Evolutionary conservation across 2,797 vertebrate genomes (phyloP), one percentile per base, ranked within the genome.

Genomic region (Etheostoma nigrum): DNA sequence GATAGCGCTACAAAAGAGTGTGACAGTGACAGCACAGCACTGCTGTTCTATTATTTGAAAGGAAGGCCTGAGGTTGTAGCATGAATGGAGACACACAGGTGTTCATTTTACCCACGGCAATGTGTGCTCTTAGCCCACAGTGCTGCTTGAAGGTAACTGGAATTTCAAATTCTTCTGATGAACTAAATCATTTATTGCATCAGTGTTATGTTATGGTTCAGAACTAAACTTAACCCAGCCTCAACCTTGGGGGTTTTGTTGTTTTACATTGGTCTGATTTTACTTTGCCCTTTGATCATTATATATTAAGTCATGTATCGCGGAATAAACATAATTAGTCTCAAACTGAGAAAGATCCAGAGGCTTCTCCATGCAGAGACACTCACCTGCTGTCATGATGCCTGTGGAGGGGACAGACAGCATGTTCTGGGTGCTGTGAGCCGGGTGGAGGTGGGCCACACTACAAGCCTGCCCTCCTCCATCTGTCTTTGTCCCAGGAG

Each of bases 371-470:
- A 10, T 10, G 25, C 64, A 79, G 61, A 70, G 18, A 48, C 36
- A 51, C 84, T 62, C 93, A 99, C 98, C 97, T 93, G 98, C 97
- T 48, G 97, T 97, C 98, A 99, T 99, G 86, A 99, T 97, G 85
- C 98, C 97, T 2, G 97, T 96, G 82, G 98, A 97, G 13, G 98
- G 96, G 57, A 99, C 96, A 0, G 98, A 97, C 80, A 99, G 95
- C 89, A 99, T 97, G 88, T 97, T 99, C 95, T 99, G 98, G 62
- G 96, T 96, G 79, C 97, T 97, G 85, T 97, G 97, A 0, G 97
- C 94, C 0, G 97, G 95, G 86, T 98, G 97, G 78, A 96, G 95
- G 88, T 97, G 97, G 4, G 91, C 73, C 5, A 64, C 78, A 4
- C 80, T 25, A 2, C 88, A 90, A 12, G 40, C 49, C 74, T 91